A percentile compares a stretch with the other conserved stretches of the same genome.
phyloP scores from a whole-genome alignment of 2,113 vertebrate genomes.

The Tautogolabrus adspersus region DNA sequence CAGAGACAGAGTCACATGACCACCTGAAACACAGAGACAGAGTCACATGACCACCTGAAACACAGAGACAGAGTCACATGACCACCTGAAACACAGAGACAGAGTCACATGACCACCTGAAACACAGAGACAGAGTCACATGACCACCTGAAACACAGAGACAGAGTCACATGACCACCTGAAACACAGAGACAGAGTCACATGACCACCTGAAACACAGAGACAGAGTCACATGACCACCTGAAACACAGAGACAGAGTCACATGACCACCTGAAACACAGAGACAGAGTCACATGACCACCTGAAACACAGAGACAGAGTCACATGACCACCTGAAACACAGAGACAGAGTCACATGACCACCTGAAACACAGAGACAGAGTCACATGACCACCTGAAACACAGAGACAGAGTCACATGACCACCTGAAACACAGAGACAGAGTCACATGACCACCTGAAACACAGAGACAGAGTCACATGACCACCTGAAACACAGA shows the following conservation, averaged over 20 bases:
- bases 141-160: background rate
- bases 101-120: too few species aligned
- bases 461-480: slow-evolving; percentile 39
- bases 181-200: background rate
- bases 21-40: too few species aligned
- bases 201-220: slow-evolving; percentile 82
- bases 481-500: too few species aligned
- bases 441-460: slow-evolving; percentile 79
- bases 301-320: slow-evolving; percentile 43
- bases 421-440: background rate
- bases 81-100: background rate
- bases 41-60: slow-evolving; percentile 84
- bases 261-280: background rate
- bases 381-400: background rate
- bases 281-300: slow-evolving; percentile 83
- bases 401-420: background rate
- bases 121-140: slow-evolving; percentile 33
- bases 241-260: background rate
- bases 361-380: slow-evolving; percentile 83
- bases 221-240: background rate
- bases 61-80: background rate
- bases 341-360: too few species aligned
- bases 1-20: background rate
- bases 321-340: too few species aligned
- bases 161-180: background rate